Evolutionary conservation across 2,113 vertebrate genomes (phyloP).

Genomic region (Panthera uncia): DNA sequence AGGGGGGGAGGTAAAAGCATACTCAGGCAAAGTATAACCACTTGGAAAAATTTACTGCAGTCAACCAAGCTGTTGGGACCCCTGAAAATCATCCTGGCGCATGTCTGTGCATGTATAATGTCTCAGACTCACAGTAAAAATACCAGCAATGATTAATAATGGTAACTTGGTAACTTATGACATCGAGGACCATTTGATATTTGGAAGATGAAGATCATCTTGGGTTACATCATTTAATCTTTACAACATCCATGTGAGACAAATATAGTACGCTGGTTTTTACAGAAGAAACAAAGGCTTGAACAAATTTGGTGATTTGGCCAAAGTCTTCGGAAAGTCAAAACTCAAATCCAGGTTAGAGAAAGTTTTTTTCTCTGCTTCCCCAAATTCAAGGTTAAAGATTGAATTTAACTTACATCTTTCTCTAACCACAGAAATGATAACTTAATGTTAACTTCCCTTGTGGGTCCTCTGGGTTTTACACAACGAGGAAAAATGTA

Average conservation of each 20-base stretch:
- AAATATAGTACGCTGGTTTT: not conserved
- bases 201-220: not conserved
- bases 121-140: not conserved
- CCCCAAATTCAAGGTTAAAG: not conserved
- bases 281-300: not conserved
- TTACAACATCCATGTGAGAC: not conserved
- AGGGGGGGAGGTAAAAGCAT: too few species aligned
- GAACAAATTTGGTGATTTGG: not conserved
- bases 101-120: not conserved
- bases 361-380: not conserved
- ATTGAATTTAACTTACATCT: not conserved
- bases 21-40: not conserved
- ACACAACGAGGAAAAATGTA: not conserved
- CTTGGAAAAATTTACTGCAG: not conserved
- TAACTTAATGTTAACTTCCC: not conserved
- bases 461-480: not conserved
- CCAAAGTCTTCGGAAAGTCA: not conserved
- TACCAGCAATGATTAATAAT: not conserved
- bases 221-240: not conserved
- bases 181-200: not conserved
- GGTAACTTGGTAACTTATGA: not conserved
- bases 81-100: not conserved
- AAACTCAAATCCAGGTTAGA: slow-evolving; percentile 2
- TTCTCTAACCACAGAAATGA: not conserved
- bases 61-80: not conserved